A percentile compares a stretch with the other conserved stretches of the same genome.
These are phyloP conservation scores for Callospermophilus lateralis DNA, from an alignment of 2,113 vertebrate genomes.

Conservation along the genomic window DNA sequence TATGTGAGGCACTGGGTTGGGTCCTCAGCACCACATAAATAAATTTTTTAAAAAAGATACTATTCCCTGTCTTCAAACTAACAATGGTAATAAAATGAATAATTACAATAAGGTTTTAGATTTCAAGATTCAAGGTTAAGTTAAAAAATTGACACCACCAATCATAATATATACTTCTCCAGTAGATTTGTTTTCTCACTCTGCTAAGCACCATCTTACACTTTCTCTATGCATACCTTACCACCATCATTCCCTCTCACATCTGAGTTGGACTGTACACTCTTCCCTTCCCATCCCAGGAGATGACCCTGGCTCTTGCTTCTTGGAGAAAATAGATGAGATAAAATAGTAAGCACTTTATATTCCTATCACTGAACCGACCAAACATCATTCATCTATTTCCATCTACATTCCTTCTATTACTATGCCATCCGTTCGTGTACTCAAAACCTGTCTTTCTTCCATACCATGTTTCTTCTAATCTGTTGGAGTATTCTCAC, in stretches of 20 bases:
- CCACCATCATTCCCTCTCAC: not conserved
- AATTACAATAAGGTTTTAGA: conserved; percentile 8
- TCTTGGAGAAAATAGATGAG: not conserved
- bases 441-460: not conserved
- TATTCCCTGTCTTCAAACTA: not conserved
- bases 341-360: not conserved
- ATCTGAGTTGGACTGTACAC: not conserved
- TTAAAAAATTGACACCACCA: not conserved
- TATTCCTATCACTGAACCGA: not conserved
- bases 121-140: not conserved
- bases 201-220: not conserved
- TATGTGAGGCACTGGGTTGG: too few relatives aligned
- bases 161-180: not conserved
- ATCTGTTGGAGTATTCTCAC: not conserved
- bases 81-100: not conserved
- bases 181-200: not conserved
- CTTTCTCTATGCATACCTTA: conserved; percentile 9
- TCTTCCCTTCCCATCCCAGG: not conserved
- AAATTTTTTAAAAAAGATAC: too few relatives aligned
- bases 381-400: not conserved
- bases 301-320: not conserved
- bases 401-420: not conserved
- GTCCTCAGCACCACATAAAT: too few relatives aligned
- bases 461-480: not conserved
- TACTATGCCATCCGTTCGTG: not conserved